Conservation (phyloP, 2,113 vertebrate genomes). For the Percina caprodes region DNA sequence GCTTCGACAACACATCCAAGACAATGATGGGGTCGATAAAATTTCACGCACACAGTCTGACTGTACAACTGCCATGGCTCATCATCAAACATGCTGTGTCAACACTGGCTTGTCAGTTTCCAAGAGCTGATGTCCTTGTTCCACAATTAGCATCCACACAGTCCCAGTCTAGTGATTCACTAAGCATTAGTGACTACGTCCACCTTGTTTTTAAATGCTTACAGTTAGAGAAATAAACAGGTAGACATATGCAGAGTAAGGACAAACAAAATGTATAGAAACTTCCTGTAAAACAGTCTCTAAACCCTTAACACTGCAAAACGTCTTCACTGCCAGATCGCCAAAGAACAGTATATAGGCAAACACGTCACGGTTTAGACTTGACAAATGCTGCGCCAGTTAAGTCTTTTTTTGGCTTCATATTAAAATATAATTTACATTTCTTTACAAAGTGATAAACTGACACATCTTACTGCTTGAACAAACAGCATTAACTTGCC, state of each 20-base stretch:
- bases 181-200: slow-evolving; percentile 42
- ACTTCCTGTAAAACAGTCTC: slow-evolving; percentile 75
- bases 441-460: slow-evolving; percentile 86
- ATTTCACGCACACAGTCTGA: slow-evolving; percentile 62
- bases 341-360: slow-evolving; percentile 86
- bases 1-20: slow-evolving; percentile 72
- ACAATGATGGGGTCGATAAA: slow-evolving; percentile 59
- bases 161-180: slow-evolving; percentile 39
- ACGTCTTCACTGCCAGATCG: slow-evolving; percentile 83
- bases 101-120: slow-evolving; percentile 51
- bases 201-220: slow-evolving; percentile 70
- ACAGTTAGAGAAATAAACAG: slow-evolving; percentile 64
- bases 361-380: slow-evolving; percentile 87
- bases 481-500: slow-evolving; percentile 63
- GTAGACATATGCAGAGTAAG: slow-evolving; percentile 64
- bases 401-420: slow-evolving; percentile 83
- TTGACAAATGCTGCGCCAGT: slow-evolving; percentile 85
- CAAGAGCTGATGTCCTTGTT: slow-evolving; percentile 32
- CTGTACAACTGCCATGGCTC: slow-evolving; percentile 74
- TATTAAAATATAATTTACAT: slow-evolving; percentile 90
- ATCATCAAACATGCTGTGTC: slow-evolving; percentile 58
- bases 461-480: slow-evolving; percentile 68
- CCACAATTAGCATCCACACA: slow-evolving; percentile 34
- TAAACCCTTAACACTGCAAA: slow-evolving; percentile 84
- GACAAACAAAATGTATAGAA: slow-evolving; percentile 74